Conservation (phyloP, 2,797 vertebrate genomes). For the Gorsachius magnificus region DNA sequence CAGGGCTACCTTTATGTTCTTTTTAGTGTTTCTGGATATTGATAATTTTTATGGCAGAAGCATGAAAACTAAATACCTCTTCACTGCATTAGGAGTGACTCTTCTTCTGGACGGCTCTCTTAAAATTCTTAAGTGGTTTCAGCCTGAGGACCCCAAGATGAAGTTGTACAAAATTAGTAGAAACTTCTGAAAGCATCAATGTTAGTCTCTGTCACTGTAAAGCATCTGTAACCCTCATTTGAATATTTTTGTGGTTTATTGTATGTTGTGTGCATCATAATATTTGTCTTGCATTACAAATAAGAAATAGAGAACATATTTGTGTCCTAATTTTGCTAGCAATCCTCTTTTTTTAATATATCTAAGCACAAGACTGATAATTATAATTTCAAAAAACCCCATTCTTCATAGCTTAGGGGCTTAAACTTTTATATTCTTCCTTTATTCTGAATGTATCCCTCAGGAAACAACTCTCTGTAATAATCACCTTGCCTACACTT, state of each 20-base stretch:
- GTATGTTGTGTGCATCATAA: slow-evolving; percentile 2
- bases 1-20: neutral
- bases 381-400: neutral
- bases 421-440: slow-evolving; percentile 47
- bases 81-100: neutral
- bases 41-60: neutral
- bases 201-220: neutral
- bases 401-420: slow-evolving; percentile 37
- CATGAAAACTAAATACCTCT: neutral
- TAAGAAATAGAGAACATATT: slow-evolving; percentile 30
- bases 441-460: slow-evolving; percentile 47
- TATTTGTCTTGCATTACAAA: slow-evolving; percentile 43
- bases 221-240: neutral
- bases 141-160: neutral
- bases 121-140: neutral
- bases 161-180: neutral
- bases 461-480: slow-evolving; percentile 49
- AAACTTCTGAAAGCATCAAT: neutral
- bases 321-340: slow-evolving; percentile 41
- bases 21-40: neutral
- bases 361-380: slow-evolving; percentile 49
- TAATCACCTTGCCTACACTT: slow-evolving; percentile 61
- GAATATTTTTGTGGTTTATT: neutral
- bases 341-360: slow-evolving; percentile 39
- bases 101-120: neutral